These are phyloP conservation scores for Calidris pygmaea DNA, from an alignment of 2,113 vertebrate genomes.

Conservation along the genomic window DNA sequence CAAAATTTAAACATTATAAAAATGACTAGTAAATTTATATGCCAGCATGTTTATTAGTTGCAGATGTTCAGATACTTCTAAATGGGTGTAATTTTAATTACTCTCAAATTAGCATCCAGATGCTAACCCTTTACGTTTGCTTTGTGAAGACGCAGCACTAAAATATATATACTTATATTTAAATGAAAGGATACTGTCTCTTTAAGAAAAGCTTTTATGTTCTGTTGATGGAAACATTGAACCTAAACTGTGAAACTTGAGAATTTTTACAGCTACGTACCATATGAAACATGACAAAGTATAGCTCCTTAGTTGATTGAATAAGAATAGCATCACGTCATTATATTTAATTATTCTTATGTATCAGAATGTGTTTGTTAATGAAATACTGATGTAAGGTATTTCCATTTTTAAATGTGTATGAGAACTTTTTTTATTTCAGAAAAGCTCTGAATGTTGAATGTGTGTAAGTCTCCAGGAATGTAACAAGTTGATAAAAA, in stretches of 20 bases:
- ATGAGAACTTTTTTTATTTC: slow-evolving; percentile 78
- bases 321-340: slow-evolving; percentile 73
- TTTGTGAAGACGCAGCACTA: neutral
- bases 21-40: neutral
- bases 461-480: slow-evolving; percentile 81
- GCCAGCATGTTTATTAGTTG: neutral
- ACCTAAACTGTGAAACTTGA: neutral
- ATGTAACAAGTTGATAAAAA: slow-evolving; percentile 83
- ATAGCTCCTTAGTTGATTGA: neutral
- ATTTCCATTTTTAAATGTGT: slow-evolving; percentile 78
- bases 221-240: slow-evolving; percentile 43
- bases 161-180: neutral
- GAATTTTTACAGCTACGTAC: neutral
- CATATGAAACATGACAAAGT: neutral
- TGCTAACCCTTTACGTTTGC: neutral
- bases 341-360: slow-evolving; percentile 56
- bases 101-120: neutral
- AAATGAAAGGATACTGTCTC: slow-evolving; percentile 71
- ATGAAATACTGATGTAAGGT: slow-evolving; percentile 68
- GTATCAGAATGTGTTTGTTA: slow-evolving; percentile 56
- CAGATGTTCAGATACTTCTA: neutral
- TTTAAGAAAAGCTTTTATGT: slow-evolving; percentile 56
- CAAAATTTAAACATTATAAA: neutral
- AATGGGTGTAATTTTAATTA: neutral
- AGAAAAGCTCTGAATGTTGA: slow-evolving; percentile 80